These are phyloP conservation scores for Chymomyza amoena DNA, from an alignment of 2,888 invertebrate species.

Conservation along the genomic window DNA sequence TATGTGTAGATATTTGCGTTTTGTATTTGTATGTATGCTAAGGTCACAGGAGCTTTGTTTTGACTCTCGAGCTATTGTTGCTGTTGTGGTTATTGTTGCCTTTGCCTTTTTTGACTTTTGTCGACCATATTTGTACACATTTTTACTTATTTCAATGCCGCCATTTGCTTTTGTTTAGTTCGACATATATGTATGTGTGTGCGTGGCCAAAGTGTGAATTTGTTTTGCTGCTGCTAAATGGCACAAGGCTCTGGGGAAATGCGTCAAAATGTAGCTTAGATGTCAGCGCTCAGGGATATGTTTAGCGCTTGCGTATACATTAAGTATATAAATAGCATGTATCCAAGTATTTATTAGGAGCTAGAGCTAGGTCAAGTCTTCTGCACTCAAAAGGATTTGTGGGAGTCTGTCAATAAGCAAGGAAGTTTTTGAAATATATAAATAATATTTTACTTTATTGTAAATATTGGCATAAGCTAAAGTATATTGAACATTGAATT, in stretches of 20 bases:
- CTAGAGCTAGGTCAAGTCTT: slow-evolving; percentile 41
- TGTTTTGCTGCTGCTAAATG: slow-evolving; percentile 70
- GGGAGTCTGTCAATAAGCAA: slow-evolving; percentile 11
- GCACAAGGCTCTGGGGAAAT: slow-evolving; percentile 71
- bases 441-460: slow-evolving; percentile 36
- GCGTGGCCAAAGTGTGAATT: slow-evolving; percentile 61
- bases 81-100: neutral
- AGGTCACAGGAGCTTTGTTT: slow-evolving; percentile 60
- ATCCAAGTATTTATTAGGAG: slow-evolving; percentile 17
- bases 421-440: neutral
- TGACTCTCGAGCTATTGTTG: slow-evolving; percentile 9
- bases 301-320: neutral
- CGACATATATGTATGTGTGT: neutral
- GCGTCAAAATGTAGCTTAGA: slow-evolving; percentile 59
- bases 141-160: slow-evolving; percentile 58
- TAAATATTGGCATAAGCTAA: slow-evolving; percentile 45
- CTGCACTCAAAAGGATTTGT: slow-evolving; percentile 10
- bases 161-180: slow-evolving; percentile 26
- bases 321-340: neutral
- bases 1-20: slow-evolving; percentile 36
- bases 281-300: slow-evolving; percentile 52
- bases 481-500: slow-evolving; percentile 30
- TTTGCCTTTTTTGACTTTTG: slow-evolving; percentile 64
- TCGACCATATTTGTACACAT: slow-evolving; percentile 40
- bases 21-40: slow-evolving; percentile 47